A percentile compares a stretch with the other conserved stretches of the same genome.
These are phyloP conservation scores for Nylanderia fulva DNA, from an alignment of 1,140 invertebrate species.

Conservation along the genomic window DNA sequence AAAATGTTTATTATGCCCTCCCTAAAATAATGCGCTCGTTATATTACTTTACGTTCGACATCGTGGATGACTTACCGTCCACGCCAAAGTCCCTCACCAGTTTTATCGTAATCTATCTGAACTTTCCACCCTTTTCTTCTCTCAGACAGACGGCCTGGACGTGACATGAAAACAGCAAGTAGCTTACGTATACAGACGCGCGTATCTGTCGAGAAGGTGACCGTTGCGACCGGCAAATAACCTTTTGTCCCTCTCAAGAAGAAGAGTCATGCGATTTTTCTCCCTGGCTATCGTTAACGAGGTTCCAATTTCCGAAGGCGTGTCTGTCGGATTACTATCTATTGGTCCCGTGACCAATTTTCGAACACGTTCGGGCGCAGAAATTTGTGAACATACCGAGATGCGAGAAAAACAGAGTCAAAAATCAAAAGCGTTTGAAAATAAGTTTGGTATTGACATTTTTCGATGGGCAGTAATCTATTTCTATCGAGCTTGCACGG, in stretches of 20 bases:
- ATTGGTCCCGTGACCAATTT: constrained; percentile 21
- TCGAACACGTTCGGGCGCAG: neutral
- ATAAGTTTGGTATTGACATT: neutral
- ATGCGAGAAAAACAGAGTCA: neutral
- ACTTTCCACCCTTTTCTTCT: constrained; percentile 63
- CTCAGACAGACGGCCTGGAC: constrained; percentile 70
- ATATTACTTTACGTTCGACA: constrained; percentile 44
- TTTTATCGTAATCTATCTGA: constrained; percentile 72
- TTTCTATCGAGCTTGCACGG: constrained; percentile 2
- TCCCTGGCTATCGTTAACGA: constrained; percentile 12
- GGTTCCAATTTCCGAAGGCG: constrained; percentile 27
- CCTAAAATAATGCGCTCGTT: neutral
- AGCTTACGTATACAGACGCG: constrained; percentile 55
- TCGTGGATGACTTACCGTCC: constrained; percentile 31
- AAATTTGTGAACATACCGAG: neutral
- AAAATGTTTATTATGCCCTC: neutral
- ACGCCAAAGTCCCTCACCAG: constrained; percentile 44
- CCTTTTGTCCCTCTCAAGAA: constrained; percentile 57
- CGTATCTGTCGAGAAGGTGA: constrained; percentile 60
- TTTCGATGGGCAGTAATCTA: neutral
- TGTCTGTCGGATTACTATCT: constrained; percentile 36
- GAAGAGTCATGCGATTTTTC: constrained; percentile 61
- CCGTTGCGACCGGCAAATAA: constrained; percentile 69
- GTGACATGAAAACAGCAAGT: constrained; percentile 68
- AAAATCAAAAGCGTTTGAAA: neutral